phyloP scores from a whole-genome alignment of 2,888 invertebrate species.

The Hymenopus coronatus region DNA sequence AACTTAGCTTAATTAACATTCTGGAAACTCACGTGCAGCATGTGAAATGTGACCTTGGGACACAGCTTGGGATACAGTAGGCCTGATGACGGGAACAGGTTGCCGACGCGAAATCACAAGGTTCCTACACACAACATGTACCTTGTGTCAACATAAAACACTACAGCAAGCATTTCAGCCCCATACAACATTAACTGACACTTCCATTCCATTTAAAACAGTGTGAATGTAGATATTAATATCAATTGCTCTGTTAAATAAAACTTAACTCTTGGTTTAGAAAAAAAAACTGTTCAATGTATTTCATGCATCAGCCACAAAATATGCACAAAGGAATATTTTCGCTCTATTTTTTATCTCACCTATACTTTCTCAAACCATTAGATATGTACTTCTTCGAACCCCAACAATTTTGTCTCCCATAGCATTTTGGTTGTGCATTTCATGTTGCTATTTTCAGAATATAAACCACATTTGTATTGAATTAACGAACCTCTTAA shows the following conservation, averaged over 20 bases:
- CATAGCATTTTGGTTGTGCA: too few relatives aligned
- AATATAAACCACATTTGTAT: too few relatives aligned
- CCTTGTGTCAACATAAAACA: neutral
- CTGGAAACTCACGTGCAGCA: constrained; percentile 22
- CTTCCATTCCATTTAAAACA: neutral
- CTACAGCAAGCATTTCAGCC: neutral
- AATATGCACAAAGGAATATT: neutral
- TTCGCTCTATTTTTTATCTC: too few relatives aligned
- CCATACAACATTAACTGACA: neutral
- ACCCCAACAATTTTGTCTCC: too few relatives aligned
- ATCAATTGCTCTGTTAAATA: neutral
- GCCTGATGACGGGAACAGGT: constrained; percentile 33
- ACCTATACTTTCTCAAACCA: too few relatives aligned
- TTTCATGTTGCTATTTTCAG: too few relatives aligned
- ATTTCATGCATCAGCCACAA: neutral
- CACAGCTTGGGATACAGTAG: constrained; percentile 12
- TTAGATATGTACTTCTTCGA: too few relatives aligned
- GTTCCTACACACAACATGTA: constrained; percentile 51
- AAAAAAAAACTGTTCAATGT: neutral
- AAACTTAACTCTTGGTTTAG: neutral
- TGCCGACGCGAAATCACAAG: constrained; percentile 58
- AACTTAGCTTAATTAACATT: neutral
- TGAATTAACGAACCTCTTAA: too few relatives aligned
- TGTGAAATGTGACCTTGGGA: constrained; percentile 25
- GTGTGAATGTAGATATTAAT: neutral